These are phyloP conservation scores for Drosophila biarmipes DNA, from an alignment of 1,140 invertebrate species.

Conservation along the genomic window DNA sequence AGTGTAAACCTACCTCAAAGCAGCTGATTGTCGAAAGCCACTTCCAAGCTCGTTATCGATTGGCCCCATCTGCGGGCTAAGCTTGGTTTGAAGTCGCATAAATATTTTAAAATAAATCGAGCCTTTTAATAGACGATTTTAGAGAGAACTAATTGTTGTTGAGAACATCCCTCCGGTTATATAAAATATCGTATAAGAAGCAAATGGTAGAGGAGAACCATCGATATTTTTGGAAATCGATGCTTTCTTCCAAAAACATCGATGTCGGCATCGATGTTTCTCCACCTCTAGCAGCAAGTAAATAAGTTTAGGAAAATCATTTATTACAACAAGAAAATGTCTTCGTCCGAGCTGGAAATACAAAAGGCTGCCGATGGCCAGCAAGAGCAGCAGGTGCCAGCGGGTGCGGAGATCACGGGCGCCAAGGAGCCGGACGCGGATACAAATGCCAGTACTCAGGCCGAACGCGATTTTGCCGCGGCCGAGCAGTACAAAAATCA, in stretches of 20 bases:
- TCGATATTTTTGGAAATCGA: too few relatives aligned
- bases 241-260: too few relatives aligned
- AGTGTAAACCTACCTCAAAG: conserved; percentile 17
- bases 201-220: too few relatives aligned
- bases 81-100: not conserved
- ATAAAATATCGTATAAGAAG: not conserved
- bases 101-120: too few relatives aligned
- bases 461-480: conserved; percentile 69
- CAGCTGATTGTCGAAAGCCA: conserved; percentile 3
- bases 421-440: conserved; percentile 49
- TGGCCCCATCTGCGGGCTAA: not conserved
- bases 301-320: conserved; percentile 73
- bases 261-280: too few relatives aligned
- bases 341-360: conserved; percentile 65
- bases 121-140: not conserved
- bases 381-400: conserved; percentile 27
- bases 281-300: conserved; percentile 62
- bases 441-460: conserved; percentile 39
- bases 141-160: not conserved
- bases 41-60: conserved; percentile 8
- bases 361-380: conserved; percentile 53
- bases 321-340: conserved; percentile 68
- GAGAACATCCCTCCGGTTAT: not conserved
- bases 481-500: conserved; percentile 92
- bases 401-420: conserved; percentile 37